Percentiles rank a stretch among this genome's conserved stretches.
Conservation (phyloP, 2,113 vertebrate species). For the Dipodomys merriami region DNA sequence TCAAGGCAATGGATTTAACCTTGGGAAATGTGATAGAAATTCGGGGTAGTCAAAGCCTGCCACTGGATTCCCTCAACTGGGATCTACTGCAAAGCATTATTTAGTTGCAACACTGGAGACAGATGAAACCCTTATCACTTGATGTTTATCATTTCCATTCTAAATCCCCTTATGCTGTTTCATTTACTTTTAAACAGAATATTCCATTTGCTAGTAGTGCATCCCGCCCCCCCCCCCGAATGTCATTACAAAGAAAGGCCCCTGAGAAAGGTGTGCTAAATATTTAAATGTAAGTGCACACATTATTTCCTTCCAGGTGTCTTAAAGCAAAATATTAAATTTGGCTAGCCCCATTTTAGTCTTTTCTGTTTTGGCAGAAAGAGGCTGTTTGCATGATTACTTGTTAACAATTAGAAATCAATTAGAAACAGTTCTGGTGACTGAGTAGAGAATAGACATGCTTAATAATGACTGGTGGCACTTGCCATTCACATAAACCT, state of each 20-base stretch:
- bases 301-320: slow-evolving; percentile 58
- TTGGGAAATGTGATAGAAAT: slow-evolving; percentile 89
- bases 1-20: slow-evolving; percentile 88
- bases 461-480: not conserved
- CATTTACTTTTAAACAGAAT: slow-evolving; percentile 77
- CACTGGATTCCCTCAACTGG: slow-evolving; percentile 80
- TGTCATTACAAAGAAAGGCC: slow-evolving; percentile 67
- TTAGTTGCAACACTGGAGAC: slow-evolving; percentile 75
- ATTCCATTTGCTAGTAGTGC: slow-evolving; percentile 71
- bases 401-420: slow-evolving; percentile 47
- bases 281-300: slow-evolving; percentile 55
- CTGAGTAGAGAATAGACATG: not conserved
- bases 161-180: slow-evolving; percentile 68
- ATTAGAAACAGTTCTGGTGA: not conserved
- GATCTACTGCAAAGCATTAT: slow-evolving; percentile 81
- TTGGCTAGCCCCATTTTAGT: slow-evolving; percentile 59
- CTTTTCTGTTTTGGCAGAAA: slow-evolving; percentile 54
- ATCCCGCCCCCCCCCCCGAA: slow-evolving; percentile 58
- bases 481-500: not conserved
- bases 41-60: slow-evolving; percentile 83
- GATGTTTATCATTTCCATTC: slow-evolving; percentile 84
- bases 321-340: slow-evolving; percentile 73
- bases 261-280: slow-evolving; percentile 23
- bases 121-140: slow-evolving; percentile 80
- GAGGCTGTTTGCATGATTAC: not conserved